Evolutionary conservation across 1,140 invertebrate species (phyloP), one percentile per base, ranked within the genome.

Genomic region (Drosophila trapezifrons): DNA sequence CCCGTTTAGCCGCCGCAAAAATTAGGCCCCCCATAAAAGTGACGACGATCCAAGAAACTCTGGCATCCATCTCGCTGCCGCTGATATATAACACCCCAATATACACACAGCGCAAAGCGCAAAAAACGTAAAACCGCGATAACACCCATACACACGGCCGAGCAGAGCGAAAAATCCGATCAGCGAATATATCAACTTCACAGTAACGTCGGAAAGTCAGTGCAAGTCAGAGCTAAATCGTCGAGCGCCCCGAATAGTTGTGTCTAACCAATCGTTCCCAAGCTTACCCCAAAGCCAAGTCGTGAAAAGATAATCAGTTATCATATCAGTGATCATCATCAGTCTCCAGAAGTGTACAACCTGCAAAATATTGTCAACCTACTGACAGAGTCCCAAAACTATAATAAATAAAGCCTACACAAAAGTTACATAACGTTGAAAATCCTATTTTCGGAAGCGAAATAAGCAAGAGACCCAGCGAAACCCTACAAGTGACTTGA

Each of bases 171-270:
- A 76, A 37, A 80, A 66, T 64, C 78, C 55, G 51, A 37, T 54
- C 51, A 76, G 71, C 70, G 72, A 85, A 80, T 54, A 54, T 37
- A 54, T 71, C 74, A 81, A 85, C 66, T 84, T 73, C 59, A 78
- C 72, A 63, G 81, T 59, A 76, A 67, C 64, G 79, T 86, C 70
- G 55, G 47, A 77, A 80, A 80, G 73, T 70, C 77, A 66, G 76
- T 60, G 63, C 58, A 56, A 73, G 70, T 62, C 82, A 86, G 83
- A 87, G 42, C 76, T 63, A 73, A 77, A 60, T 69, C 45, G 76
- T 74, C 86, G 69, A 69, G 67, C 79, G 76, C 54, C 47, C 71
- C 72, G 79, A 80, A 79, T 89, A 89, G 84, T 89, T 83, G 76
- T 87, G 80, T 35, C 22, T 20, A 42, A 51, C n/a, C 63, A 43